Conservation (phyloP, 2,888 invertebrate genomes). For the Agrypnus murinus region DNA sequence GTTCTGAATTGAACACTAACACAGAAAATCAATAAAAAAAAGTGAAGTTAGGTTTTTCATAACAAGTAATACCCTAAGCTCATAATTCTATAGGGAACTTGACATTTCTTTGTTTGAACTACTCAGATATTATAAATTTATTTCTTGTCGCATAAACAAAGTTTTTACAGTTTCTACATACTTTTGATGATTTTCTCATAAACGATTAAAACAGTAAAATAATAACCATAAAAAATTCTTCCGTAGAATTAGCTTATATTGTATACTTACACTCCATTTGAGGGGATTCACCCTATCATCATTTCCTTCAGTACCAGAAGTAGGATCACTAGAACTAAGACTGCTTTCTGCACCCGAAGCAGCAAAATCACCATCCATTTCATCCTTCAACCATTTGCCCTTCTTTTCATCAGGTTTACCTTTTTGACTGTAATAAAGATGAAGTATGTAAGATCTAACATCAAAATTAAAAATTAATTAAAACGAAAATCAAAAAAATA, state of each 20-base stretch:
- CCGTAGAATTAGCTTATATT: neutral
- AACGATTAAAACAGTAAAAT: too few species aligned
- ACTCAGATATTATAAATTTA: too few species aligned
- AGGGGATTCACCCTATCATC: slow-evolving; percentile 77
- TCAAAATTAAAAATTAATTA: slow-evolving; percentile 1
- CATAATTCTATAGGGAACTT: too few species aligned
- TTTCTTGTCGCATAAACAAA: too few species aligned
- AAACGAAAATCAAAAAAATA: neutral
- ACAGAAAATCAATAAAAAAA: too few species aligned
- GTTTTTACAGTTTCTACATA: too few species aligned
- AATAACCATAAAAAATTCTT: too few species aligned
- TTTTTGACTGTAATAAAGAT: slow-evolving; percentile 62
- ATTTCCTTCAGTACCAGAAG: slow-evolving; percentile 61
- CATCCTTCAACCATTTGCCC: slow-evolving; percentile 68
- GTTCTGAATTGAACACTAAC: too few species aligned
- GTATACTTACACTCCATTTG: slow-evolving; percentile 77
- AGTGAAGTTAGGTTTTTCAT: too few species aligned
- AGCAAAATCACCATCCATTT: slow-evolving; percentile 69
- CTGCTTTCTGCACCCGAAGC: slow-evolving; percentile 71
- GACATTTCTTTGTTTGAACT: too few species aligned
- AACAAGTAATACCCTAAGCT: too few species aligned
- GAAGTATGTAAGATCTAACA: neutral
- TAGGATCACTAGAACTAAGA: slow-evolving; percentile 66
- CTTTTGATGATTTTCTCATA: too few species aligned
- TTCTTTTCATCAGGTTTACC: slow-evolving; percentile 61